Conservation (phyloP, 2,888 invertebrate genomes). For the Plebejus anna region DNA sequence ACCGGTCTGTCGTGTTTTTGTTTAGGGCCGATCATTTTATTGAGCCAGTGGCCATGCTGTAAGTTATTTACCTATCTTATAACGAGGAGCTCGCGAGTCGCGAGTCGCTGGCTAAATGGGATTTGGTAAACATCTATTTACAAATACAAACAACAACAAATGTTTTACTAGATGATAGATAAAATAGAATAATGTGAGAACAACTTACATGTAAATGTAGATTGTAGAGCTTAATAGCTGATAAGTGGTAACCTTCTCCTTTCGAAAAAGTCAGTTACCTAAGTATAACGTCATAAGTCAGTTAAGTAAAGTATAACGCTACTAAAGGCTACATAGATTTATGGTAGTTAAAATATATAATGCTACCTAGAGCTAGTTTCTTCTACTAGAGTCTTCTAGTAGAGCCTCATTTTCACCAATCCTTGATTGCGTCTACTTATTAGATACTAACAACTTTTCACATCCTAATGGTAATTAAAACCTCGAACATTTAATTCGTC, state of each 20-base stretch:
- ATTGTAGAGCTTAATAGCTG: neutral
- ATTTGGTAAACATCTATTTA: neutral
- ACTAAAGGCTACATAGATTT: too few species aligned
- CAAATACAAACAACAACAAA: neutral
- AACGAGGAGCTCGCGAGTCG: slow-evolving; percentile 47
- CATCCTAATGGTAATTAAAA: neutral
- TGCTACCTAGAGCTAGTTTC: too few species aligned
- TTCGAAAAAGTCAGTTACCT: too few species aligned
- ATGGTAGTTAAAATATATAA: too few species aligned
- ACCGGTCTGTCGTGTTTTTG: slow-evolving; percentile 67
- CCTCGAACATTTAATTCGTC: neutral
- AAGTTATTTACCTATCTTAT: slow-evolving; percentile 61
- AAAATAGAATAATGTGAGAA: neutral
- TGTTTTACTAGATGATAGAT: neutral
- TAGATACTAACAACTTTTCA: too few species aligned
- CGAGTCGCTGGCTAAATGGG: slow-evolving; percentile 7
- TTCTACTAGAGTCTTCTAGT: too few species aligned
- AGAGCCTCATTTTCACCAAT: too few species aligned
- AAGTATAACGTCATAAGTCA: too few species aligned
- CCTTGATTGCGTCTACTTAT: too few species aligned
- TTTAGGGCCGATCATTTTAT: slow-evolving; percentile 71
- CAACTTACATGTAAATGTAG: neutral
- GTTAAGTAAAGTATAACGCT: too few species aligned
- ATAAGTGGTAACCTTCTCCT: too few species aligned
- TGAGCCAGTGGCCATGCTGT: slow-evolving; percentile 50